Percentiles rank a stretch among this genome's conserved stretches.
These are phyloP conservation scores for Serranus cabrilla DNA, from an alignment of 2,797 vertebrate species.

Conservation along the genomic window DNA sequence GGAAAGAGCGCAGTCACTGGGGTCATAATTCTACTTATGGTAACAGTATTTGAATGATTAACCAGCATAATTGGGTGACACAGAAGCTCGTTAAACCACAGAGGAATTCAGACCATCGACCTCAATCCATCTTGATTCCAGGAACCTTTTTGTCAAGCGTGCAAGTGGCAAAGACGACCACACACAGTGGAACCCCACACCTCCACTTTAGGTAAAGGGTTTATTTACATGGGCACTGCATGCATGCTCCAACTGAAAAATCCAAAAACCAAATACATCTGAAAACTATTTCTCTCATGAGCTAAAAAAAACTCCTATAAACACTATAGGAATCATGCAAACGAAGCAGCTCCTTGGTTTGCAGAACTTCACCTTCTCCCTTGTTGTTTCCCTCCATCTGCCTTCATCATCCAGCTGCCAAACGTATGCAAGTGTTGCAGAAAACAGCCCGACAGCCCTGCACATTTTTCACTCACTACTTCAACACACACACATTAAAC, in stretches of 20 bases:
- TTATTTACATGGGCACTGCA: constrained; percentile 67
- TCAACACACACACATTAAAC: background rate
- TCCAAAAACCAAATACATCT: constrained; percentile 50
- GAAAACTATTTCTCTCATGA: constrained; percentile 50
- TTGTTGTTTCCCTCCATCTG: background rate
- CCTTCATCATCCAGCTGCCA: constrained; percentile 17
- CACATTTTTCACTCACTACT: constrained; percentile 17
- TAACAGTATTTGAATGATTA: constrained; percentile 11
- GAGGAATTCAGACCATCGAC: constrained; percentile 24
- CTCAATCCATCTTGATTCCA: constrained; percentile 49
- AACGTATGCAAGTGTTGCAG: background rate
- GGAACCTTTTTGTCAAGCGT: constrained; percentile 39
- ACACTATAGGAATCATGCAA: background rate
- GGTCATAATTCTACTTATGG: background rate
- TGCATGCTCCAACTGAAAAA: constrained; percentile 36
- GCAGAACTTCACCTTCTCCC: constrained; percentile 8
- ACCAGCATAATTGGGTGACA: constrained; percentile 1
- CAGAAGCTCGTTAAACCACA: constrained; percentile 37
- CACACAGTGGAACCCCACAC: constrained; percentile 64
- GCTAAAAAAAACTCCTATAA: constrained; percentile 18
- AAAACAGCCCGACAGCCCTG: constrained; percentile 11
- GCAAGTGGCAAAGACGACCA: constrained; percentile 61
- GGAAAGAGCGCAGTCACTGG: background rate
- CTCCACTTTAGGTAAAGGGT: constrained; percentile 57
- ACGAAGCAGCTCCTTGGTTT: background rate